Conservation (phyloP, 2,113 vertebrate species). For the Hippocampus comes region DNA sequence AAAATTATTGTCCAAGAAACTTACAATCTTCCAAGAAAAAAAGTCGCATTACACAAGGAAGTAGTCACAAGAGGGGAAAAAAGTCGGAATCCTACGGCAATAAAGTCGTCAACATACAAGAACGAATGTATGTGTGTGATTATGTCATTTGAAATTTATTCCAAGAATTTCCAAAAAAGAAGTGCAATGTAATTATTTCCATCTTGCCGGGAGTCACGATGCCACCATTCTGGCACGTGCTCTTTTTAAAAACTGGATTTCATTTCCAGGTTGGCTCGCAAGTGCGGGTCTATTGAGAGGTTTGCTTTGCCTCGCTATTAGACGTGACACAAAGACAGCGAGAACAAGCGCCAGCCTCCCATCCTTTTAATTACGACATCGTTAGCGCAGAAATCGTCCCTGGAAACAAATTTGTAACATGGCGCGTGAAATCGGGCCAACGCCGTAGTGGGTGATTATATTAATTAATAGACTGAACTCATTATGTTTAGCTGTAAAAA, state of each 20-base stretch:
- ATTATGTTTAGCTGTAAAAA: constrained; percentile 63
- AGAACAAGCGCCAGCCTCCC: constrained; percentile 14
- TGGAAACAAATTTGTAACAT: constrained; percentile 43
- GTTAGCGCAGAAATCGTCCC: constrained; percentile 37
- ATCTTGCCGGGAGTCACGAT: neutral
- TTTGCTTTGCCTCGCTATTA: neutral
- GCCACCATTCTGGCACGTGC: neutral
- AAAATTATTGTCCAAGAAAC: no score
- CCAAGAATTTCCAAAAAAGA: no score
- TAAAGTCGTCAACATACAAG: no score
- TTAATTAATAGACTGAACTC: constrained; percentile 72
- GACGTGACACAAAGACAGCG: constrained; percentile 28
- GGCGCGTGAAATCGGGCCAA: constrained; percentile 42
- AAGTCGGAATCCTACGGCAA: no score
- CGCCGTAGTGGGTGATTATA: constrained; percentile 64
- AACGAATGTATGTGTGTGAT: no score
- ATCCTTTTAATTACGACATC: constrained; percentile 44
- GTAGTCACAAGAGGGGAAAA: no score
- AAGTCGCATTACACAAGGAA: no score
- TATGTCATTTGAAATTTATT: no score
- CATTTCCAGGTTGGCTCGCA: neutral
- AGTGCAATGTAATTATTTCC: neutral
- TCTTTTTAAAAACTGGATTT: neutral
- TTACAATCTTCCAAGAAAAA: no score
- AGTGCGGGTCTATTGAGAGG: neutral